A percentile compares a stretch with the other conserved stretches of the same genome.
Evolutionary conservation across 2,113 vertebrate species (phyloP).

Genomic region (Galeopterus variegatus): DNA sequence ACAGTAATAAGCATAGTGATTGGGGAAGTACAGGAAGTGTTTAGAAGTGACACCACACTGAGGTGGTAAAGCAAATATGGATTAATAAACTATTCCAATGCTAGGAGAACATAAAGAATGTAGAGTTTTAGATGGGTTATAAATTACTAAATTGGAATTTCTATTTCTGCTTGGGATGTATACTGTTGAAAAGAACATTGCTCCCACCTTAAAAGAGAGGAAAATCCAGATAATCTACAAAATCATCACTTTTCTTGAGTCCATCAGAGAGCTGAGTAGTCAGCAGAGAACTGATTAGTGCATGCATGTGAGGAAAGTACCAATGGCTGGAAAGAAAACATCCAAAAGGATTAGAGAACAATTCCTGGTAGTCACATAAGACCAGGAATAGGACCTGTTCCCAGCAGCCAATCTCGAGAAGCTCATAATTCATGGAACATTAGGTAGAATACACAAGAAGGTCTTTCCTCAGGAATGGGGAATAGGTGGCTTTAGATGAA

Average conservation of each 20-base stretch:
- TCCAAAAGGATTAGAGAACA: background rate
- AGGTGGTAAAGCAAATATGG: background rate
- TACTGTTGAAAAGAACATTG: background rate
- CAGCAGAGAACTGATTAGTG: background rate
- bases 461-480: background rate
- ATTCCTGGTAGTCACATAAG: too few species aligned
- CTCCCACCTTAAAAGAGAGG: background rate
- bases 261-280: background rate
- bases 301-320: background rate
- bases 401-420: background rate
- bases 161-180: background rate
- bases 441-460: background rate
- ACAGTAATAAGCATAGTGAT: accelerated
- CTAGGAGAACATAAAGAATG: background rate
- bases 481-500: background rate
- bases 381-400: background rate
- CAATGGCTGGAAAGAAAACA: background rate
- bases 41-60: background rate
- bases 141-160: background rate
- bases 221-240: background rate
- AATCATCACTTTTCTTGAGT: background rate
- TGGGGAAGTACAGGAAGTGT: accelerated
- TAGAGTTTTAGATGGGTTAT: background rate
- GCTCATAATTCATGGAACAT: background rate
- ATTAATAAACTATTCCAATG: background rate